Base-by-base conservation (phyloP, 2,797 vertebrate genomes). In the Chloroceryle inda region DNA sequence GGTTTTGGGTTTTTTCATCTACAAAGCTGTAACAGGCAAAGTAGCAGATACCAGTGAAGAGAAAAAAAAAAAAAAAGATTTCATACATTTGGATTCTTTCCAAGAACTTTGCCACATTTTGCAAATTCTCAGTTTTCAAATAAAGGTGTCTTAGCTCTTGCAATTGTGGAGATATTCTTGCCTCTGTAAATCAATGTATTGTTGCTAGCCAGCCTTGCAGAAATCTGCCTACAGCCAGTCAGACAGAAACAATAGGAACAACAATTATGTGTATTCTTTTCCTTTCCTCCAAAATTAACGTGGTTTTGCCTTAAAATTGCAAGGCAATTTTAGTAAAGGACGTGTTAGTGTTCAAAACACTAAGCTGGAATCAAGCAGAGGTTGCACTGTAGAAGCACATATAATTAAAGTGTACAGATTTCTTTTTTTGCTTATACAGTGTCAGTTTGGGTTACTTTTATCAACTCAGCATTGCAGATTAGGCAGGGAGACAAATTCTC, bases 141-240 rank as follows among this genome's bases (percentile, higher is more conserved):
- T 88, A 91, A 89, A 92, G 66, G 76, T 95, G 61, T 59, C 44
- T 61, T 69, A 75, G 50, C 72, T 85, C 42, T 94, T 83, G 75
- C 80, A 95, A 81, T 90, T 94, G 69, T 73, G 47, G 64, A 93
- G 45, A 63, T 53, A 85, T 85, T 92, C 85, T 94, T 96, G 59
- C 93, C 94, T 97, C 97, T 96, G 84, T 85, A 98, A 97, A 98
- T 96, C 94, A 94, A 82, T n/a, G 85, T 92, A 95, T 97, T 96
- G 88, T 90, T 97, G 91, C 88, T 92, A 92, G 52, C 35, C 92
- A 90, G 94, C 67, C 88, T 96, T 94, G 89, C 56, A 56, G 95
- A 97, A 97, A 97, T 93, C 94, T 94, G 92, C 89, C 96, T 95
- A 77, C 85, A 94, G 76, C 56, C 81, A 96, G 94, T 85, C 97